Base-by-base conservation (phyloP, 2,113 vertebrate genomes). In the Nothoprocta perdicaria region DNA sequence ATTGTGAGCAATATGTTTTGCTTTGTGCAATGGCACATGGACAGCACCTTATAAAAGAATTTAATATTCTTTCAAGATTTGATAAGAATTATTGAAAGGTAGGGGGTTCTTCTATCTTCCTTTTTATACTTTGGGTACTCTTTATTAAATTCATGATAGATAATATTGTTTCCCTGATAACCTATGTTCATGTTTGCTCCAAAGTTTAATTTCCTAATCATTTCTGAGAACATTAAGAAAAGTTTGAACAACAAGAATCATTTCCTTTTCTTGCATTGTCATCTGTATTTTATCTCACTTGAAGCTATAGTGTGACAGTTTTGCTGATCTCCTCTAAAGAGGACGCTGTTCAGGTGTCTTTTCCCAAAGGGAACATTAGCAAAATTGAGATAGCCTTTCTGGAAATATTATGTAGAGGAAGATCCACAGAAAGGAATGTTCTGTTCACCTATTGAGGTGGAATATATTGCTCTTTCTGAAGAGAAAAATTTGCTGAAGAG, bases 121-220 rank as follows among this genome's bases (percentile, higher is more conserved):
- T 86, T 96, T 79, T 94, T 73, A 79, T 88, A 53, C 40, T 92
- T 80, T 41, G 21, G 31, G n/a, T 84, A 80, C 69, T 85, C 87
- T 79, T 91, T 92, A 93, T 95, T 96, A 93, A 90, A 95, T 90
- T 61, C 45, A 80, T 87, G 58, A 67, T 24, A 84, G 74, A 96
- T 85, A 66, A 86, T 77, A 90, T 27, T 88, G 24, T 95, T 58
- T 90, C 35, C 33, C 50, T 82, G 81, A 94, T 94, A 97, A 90
- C 77, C 61, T 93, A 26, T 80, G 84, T 86, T 96, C 80, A 77
- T 46, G 63, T 77, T 92, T 94, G 80, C 93, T 95, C 73, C 46
- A 88, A 93, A 91, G 65, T 95, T 97, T 92, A 94, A 95, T 95
- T 94, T 92, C 85, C 95, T 96, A 95, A 86, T 45, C 10, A 61